phyloP scores from a whole-genome alignment of 2,113 vertebrate genomes.

The Bambusicola thoracicus region DNA sequence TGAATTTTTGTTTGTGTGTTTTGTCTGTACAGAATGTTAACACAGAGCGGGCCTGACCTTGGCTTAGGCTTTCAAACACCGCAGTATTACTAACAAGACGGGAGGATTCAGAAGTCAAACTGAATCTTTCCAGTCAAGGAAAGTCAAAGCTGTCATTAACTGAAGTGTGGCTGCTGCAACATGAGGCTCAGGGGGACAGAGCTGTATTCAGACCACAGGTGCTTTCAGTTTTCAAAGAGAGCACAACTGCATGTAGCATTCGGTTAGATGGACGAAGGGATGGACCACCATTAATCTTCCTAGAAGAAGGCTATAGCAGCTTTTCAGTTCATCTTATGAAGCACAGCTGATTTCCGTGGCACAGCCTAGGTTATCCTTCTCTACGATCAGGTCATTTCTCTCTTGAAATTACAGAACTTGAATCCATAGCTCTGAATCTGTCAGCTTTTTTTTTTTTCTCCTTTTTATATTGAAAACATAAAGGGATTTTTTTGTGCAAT shows the following conservation, averaged over 20 bases:
- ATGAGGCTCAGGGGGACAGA: not conserved
- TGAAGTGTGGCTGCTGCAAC: not conserved
- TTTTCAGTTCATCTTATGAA: not conserved
- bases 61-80: not conserved
- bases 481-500: not conserved
- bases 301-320: not conserved
- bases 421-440: not conserved
- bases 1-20: not conserved
- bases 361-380: not conserved
- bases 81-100: not conserved
- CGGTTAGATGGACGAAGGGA: not conserved
- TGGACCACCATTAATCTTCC: not conserved
- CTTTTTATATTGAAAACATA: not conserved
- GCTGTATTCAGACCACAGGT: not conserved
- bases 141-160: not conserved
- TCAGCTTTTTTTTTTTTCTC: not conserved
- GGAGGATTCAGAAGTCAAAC: not conserved
- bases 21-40: not conserved
- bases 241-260: not conserved
- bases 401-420: not conserved
- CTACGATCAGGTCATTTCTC: not conserved
- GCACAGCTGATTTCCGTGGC: not conserved
- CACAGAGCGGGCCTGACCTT: not conserved
- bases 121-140: not conserved
- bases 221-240: not conserved